Conservation (phyloP, 2,888 invertebrate genomes). For the Trypoxylon attenuatum region DNA sequence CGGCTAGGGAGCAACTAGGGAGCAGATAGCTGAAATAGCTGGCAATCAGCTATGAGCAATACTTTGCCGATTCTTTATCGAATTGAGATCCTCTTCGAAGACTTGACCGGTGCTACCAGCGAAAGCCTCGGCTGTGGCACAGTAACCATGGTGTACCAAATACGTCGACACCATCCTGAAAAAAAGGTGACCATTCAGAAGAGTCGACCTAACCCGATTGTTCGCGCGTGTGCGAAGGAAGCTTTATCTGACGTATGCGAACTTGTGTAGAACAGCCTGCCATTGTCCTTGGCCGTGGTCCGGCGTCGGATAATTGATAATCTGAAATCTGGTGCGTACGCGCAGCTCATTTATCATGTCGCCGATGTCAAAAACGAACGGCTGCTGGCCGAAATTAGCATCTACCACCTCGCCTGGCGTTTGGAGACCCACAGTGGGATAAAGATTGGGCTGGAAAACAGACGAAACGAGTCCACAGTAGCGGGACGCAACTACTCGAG, state of each 20-base stretch:
- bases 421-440: constrained; percentile 98
- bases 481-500: no score
- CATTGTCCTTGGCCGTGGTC: constrained; percentile 90
- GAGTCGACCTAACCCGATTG: constrained; percentile 7
- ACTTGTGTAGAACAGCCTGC: constrained; percentile 95
- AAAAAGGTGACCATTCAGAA: constrained; percentile 28
- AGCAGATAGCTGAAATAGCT: not conserved
- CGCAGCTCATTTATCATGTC: constrained; percentile 96
- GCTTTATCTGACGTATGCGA: constrained; percentile 56
- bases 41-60: not conserved
- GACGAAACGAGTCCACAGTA: no score
- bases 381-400: constrained; percentile 98
- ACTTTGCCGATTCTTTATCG: constrained; percentile 98
- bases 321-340: constrained; percentile 87
- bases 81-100: constrained; percentile 93
- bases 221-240: not conserved
- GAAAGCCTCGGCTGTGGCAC: constrained; percentile 96
- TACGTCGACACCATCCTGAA: constrained; percentile 96
- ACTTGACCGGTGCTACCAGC: constrained; percentile 91
- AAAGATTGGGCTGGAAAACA: constrained; percentile 88
- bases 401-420: constrained; percentile 98
- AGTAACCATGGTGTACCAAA: constrained; percentile 98
- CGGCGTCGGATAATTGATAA: constrained; percentile 91
- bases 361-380: constrained; percentile 98
- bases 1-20: no score